Base-by-base conservation (phyloP, 2,888 invertebrate species). In the Odiellus spinosus region DNA sequence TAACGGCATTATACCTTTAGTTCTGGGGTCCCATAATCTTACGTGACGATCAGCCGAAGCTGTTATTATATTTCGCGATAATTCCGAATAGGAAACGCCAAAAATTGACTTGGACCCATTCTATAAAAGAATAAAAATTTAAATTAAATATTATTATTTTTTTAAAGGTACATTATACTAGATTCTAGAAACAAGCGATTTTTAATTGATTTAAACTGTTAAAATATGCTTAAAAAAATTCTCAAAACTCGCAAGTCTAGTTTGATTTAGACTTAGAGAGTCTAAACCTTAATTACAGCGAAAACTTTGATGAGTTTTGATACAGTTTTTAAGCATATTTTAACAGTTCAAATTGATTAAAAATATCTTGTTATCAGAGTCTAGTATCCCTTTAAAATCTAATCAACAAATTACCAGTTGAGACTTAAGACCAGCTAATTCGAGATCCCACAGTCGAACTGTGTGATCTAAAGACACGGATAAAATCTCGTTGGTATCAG, bases 401-500 rank as follows among this genome's bases (percentile, higher is more conserved):
- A n/a, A n/a, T n/a, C n/a, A n/a, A n/a, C n/a, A n/a, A n/a, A 54
- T 51, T 55, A 65, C 77, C 57, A 88, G 73, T 66, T 87, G 84
- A 39, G 78, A 76, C 63, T 82, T 85, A 40, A 88, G 76, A 34
- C 80, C 82, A 42, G 82, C 84, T 42, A 83, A 68, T 60, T 85
- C 82, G 40, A 84, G 73, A 66, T 98, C 95, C 96, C 96, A 98
- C 8, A 91, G 64, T 64, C 85, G 82, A 14, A 98, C 71, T 1
- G 91, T 83, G 63, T 96, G 93, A 70, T 98, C 96, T 90, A 90
- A 91, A 1, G 93, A 87, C 45, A 81, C 76, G 0, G 91, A 87
- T 8, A 85, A 73, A 2, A 93, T 69, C 53, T 82, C 82, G 54
- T 76, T 72, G 47, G 72, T 72, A 56, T 82, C 80, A 58, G 82